A percentile compares a stretch with the other conserved stretches of the same genome.
phyloP scores from a whole-genome alignment of 2,797 vertebrate species.

The Sebastes iracundus region DNA sequence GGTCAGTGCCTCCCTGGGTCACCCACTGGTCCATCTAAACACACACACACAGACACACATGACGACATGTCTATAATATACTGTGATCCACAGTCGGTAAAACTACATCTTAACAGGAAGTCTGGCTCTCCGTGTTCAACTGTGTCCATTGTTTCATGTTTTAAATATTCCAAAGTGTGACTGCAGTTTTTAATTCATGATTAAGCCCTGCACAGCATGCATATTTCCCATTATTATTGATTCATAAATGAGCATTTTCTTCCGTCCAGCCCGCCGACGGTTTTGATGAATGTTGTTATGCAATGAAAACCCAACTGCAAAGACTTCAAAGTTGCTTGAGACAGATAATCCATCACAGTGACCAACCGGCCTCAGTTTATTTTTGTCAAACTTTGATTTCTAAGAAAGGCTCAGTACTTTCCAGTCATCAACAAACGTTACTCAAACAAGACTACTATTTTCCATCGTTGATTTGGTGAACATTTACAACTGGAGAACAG shows the following conservation, averaged over 20 bases:
- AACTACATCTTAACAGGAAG: background rate
- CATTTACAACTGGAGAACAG: no score
- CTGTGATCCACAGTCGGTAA: background rate
- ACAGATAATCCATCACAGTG: conserved; percentile 14
- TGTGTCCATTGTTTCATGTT: background rate
- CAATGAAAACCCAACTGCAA: background rate
- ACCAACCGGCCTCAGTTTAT: background rate
- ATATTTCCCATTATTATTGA: background rate
- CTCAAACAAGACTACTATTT: background rate
- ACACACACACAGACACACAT: background rate
- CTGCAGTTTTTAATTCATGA: background rate
- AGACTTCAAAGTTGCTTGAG: background rate
- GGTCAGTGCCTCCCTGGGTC: conserved; percentile 85
- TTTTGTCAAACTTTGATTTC: background rate
- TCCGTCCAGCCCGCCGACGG: background rate
- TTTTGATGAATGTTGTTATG: conserved; percentile 11
- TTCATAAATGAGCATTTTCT: background rate
- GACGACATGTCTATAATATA: background rate
- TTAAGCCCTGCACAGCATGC: background rate
- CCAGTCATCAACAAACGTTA: background rate
- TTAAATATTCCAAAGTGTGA: background rate
- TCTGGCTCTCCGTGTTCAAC: background rate
- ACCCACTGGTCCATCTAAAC: conserved; percentile 91
- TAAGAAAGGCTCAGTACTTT: background rate
- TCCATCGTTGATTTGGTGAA: background rate